Conservation (phyloP, 53 echinoderm and acorn worm species). For the Echinometra lucunter region DNA sequence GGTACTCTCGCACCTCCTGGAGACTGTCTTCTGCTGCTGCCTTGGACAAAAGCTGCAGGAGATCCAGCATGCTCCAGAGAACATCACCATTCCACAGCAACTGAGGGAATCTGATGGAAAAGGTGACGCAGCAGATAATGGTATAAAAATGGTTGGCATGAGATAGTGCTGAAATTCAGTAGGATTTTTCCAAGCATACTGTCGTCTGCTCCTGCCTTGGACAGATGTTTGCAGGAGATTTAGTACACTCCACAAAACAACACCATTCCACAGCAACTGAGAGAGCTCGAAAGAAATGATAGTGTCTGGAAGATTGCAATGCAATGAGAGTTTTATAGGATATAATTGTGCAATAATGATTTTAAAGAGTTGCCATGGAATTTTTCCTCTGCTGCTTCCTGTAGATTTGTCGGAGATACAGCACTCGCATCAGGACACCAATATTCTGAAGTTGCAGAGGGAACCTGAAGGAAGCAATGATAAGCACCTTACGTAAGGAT, state of each 20-base stretch:
- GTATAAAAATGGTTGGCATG: neutral
- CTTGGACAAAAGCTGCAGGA: constrained; percentile 91
- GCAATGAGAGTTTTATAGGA: constrained; percentile 74
- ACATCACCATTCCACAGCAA: constrained; percentile 96
- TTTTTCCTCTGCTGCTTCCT: constrained; percentile 81
- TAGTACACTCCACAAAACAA: constrained; percentile 87
- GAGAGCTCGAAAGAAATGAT: constrained; percentile 76
- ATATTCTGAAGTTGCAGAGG: constrained; percentile 83
- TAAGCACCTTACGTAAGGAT: neutral
- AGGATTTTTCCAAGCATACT: neutral
- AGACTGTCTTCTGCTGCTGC: constrained; percentile 81
- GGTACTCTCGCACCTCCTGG: constrained; percentile 84
- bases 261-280: constrained; percentile 93
- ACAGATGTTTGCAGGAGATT: constrained; percentile 91
- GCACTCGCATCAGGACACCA: constrained; percentile 86
- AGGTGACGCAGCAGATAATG: neutral
- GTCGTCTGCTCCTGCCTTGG: constrained; percentile 80
- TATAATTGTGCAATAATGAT: too few relatives aligned
- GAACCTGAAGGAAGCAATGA: neutral
- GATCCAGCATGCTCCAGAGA: constrained; percentile 92
- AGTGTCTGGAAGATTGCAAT: too few relatives aligned
- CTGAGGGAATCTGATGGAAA: constrained; percentile 86
- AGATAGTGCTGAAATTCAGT: too few relatives aligned
- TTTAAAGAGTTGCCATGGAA: too few relatives aligned
- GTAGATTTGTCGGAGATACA: constrained; percentile 89